phyloP scores from a whole-genome alignment of 2,113 vertebrate species.

The Glaucidium brasilianum region DNA sequence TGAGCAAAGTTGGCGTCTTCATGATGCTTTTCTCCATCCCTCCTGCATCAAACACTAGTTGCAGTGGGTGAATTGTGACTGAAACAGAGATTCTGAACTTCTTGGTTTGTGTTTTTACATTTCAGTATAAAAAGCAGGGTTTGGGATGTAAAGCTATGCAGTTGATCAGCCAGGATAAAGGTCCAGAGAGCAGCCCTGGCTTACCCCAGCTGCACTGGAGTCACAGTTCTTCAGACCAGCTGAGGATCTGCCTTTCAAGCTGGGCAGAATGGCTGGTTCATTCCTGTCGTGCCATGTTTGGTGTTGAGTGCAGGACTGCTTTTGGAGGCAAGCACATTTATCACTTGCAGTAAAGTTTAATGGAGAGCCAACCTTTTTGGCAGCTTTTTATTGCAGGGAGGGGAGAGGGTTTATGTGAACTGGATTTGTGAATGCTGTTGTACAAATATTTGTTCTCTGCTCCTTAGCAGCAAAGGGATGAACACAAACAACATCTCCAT shows the following conservation, averaged over 20 bases:
- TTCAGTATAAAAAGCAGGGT: background rate
- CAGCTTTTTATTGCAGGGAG: background rate
- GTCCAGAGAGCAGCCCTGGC: background rate
- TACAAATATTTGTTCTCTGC: slow-evolving; percentile 50
- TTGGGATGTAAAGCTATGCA: background rate
- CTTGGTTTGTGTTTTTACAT: background rate
- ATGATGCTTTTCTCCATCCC: background rate
- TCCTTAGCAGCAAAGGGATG: slow-evolving; percentile 42
- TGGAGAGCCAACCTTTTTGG: background rate
- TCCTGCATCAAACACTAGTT: background rate
- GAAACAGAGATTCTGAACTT: background rate
- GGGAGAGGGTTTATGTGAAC: background rate
- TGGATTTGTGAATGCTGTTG: background rate
- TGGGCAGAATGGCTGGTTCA: background rate
- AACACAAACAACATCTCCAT: slow-evolving; percentile 5
- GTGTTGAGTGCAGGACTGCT: background rate
- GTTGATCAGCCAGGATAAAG: background rate
- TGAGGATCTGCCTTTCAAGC: background rate
- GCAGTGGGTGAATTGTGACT: background rate
- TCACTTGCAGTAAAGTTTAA: background rate
- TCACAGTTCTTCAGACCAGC: accelerated
- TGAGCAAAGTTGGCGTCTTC: background rate
- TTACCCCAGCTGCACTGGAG: background rate
- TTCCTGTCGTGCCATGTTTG: background rate
- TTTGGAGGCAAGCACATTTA: background rate